Base-by-base conservation (phyloP, 2,888 invertebrate species). In the Platerodrilus igneus region DNA sequence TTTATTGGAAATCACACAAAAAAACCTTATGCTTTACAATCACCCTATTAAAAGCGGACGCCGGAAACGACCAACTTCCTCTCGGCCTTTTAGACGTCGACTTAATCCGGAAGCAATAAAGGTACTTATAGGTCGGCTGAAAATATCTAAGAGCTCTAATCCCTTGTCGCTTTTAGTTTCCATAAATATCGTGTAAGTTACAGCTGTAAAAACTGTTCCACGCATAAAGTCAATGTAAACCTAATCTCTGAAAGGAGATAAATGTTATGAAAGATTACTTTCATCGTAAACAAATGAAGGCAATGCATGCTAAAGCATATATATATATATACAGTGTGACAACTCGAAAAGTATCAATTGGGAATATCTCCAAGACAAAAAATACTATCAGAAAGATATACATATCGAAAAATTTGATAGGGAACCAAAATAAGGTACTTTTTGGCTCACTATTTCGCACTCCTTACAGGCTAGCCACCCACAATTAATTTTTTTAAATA, bases 61-160 rank as follows among this genome's bases (percentile, higher is more conserved):
- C 44, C 38, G 44, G 47, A 45, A 45, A 47, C 38, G 33, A 20
- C 23, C 26, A 39, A 34, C 37, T 43, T 37, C 30, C 36, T 33
- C 26, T 40, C n/a, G n/a, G n/a, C 36, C 36, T 25, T 23, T n/a
- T 37, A 29, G 36, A 36, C 18, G 27, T 28, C 15, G 33, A 21
- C 18, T 32, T 40, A 44, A 47, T 45, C 44, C 44, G 47, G 47
- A 47, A 47, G 41, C 37, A 38, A 41, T 47, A 47, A 48, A 42
- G 31, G 38, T 41, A n/a, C n/a, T n/a, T n/a, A 32, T 37, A 45
- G 39, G 37, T 34, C 25, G 30, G 22, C 40, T 30, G 25, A 19
- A 46, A 43, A 37, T 35, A 45, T 15, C 18, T 3, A 21, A 26
- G 3, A n/a, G n/a, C n/a, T n/a, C 15, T 16, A 26, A 27, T 27